These are phyloP conservation scores for Discoglossus pictus DNA, from an alignment of 2,797 vertebrate species.

Conservation along the genomic window DNA sequence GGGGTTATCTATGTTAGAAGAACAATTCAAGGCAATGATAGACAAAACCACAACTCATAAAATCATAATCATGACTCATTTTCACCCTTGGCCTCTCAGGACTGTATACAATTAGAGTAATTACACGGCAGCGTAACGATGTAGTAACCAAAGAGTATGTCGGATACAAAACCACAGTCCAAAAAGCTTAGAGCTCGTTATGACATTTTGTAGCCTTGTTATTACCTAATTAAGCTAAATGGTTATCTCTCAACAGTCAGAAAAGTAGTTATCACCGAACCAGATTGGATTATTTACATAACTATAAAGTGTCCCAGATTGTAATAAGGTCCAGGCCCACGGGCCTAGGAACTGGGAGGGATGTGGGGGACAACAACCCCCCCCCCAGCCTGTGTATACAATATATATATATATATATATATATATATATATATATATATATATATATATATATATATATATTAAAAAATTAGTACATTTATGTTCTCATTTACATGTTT, in stretches of 20 bases:
- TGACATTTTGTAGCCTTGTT: not conserved
- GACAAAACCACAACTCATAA: conserved; percentile 23
- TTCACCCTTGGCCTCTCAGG: conserved; percentile 19
- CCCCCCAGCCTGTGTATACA: too few relatives aligned
- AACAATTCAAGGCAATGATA: too few relatives aligned
- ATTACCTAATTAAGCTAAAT: conserved; percentile 22
- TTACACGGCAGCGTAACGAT: conserved; percentile 31
- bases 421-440: too few relatives aligned
- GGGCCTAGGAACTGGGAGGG: too few relatives aligned
- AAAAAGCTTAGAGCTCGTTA: not conserved
- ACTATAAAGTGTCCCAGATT: too few relatives aligned
- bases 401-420: too few relatives aligned
- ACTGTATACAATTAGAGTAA: conserved; percentile 27
- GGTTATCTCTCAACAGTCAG: conserved; percentile 1
- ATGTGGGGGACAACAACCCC: too few relatives aligned
- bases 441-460: too few relatives aligned
- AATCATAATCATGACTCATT: conserved; percentile 38
- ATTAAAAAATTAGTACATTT: too few relatives aligned
- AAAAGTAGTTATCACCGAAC: conserved; percentile 12
- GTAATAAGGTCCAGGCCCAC: too few relatives aligned
- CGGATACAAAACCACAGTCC: not conserved
- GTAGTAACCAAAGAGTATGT: conserved; percentile 11
- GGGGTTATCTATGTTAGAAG: too few relatives aligned
- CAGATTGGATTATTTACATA: not conserved
- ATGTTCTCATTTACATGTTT: too few relatives aligned